Evolutionary conservation across 2,113 vertebrate species (phyloP).

Genomic region (Petrocephalus zakoni): DNA sequence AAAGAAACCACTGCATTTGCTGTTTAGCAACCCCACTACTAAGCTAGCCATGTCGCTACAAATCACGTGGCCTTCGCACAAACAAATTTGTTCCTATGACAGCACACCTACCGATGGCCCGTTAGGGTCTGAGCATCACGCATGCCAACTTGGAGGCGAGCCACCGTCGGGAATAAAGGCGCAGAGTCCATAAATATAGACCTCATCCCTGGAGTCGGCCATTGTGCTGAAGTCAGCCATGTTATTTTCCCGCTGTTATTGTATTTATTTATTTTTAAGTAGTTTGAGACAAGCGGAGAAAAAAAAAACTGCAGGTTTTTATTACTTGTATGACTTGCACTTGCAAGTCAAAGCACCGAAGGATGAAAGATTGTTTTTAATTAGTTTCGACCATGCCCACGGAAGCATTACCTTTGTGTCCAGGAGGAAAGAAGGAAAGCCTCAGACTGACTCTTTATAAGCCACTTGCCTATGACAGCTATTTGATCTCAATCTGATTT

Average conservation of each 20-base stretch:
- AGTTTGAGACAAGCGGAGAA: neutral
- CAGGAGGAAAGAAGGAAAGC: conserved; percentile 7
- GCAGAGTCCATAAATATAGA: neutral
- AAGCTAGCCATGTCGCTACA: neutral
- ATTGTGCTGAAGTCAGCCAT: conserved; percentile 18
- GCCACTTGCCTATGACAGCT: neutral
- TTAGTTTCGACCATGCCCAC: neutral
- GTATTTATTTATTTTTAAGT: conserved; percentile 2
- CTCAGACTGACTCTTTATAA: neutral
- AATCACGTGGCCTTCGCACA: neutral
- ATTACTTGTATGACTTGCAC: neutral
- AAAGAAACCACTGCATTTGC: neutral
- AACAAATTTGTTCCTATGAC: neutral
- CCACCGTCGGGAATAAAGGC: neutral
- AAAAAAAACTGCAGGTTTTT: neutral
- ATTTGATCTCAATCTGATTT: neutral
- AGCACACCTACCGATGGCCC: neutral
- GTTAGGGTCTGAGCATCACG: neutral
- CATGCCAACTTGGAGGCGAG: neutral
- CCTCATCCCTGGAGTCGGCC: neutral
- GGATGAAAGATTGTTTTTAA: conserved; percentile 22
- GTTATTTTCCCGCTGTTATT: neutral
- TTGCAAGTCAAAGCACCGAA: neutral
- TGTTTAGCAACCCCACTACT: neutral
- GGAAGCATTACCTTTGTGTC: neutral